Evolutionary conservation across 2,113 vertebrate species (phyloP).

Genomic region (Chauna torquata): DNA sequence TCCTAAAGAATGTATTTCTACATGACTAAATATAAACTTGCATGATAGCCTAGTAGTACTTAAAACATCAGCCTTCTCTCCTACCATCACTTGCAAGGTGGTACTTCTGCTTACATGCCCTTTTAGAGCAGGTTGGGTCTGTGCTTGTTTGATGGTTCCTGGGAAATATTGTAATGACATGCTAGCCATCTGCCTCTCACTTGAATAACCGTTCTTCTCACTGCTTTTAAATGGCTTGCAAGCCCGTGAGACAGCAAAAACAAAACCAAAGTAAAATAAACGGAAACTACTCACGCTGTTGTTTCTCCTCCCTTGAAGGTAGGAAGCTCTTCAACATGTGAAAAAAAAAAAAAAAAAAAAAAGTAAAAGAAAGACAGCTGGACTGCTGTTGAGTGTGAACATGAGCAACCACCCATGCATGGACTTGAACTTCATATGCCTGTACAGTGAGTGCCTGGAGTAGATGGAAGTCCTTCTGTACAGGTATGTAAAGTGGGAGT

Average conservation of each 20-base stretch:
- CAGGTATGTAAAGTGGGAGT: not conserved
- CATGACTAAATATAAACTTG: not conserved
- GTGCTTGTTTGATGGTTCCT: not conserved
- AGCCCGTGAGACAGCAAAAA: not conserved
- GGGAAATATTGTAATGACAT: not conserved
- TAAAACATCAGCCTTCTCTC: not conserved
- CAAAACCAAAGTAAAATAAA: not conserved
- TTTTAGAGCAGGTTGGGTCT: not conserved
- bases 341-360: not conserved
- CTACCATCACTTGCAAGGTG: not conserved
- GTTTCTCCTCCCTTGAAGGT: not conserved
- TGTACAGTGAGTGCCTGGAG: not conserved
- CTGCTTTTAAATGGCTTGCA: not conserved
- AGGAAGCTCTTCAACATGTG: not conserved
- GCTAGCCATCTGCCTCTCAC: not conserved
- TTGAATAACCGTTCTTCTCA: not conserved
- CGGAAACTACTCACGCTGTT: not conserved
- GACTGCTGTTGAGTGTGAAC: not conserved
- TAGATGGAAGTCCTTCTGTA: not conserved
- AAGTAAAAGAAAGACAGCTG: not conserved
- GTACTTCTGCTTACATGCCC: not conserved
- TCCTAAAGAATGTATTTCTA: not conserved
- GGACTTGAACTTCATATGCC: not conserved
- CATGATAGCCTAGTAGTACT: fast-evolving
- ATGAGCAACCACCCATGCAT: not conserved